These are phyloP conservation scores for Netelia melanura DNA, from an alignment of 2,888 invertebrate genomes.

Conservation along the genomic window DNA sequence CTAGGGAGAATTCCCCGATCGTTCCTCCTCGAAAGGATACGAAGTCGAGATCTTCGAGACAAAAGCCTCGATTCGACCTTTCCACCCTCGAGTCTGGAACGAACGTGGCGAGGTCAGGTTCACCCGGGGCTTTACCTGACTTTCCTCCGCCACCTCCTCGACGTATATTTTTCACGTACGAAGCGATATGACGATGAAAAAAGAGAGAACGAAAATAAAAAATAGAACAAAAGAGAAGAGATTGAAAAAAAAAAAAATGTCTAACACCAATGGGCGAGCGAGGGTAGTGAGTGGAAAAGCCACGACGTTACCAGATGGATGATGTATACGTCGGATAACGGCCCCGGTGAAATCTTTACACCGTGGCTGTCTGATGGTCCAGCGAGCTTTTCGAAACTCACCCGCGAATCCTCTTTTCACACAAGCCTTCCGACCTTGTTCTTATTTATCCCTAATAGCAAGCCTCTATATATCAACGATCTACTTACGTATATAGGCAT, in stretches of 20 bases:
- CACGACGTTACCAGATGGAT: not conserved
- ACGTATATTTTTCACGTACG: constrained; percentile 22
- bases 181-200: constrained; percentile 46
- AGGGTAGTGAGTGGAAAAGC: constrained; percentile 14
- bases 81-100: constrained; percentile 16
- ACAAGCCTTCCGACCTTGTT: constrained; percentile 50
- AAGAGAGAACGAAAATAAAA: constrained; percentile 63
- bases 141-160: constrained; percentile 31
- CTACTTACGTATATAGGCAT: not conserved
- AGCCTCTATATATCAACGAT: not conserved
- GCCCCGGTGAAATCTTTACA: constrained; percentile 30
- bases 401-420: constrained; percentile 24
- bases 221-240: constrained; percentile 57
- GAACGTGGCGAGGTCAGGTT: constrained; percentile 63
- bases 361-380: constrained; percentile 21
- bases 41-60: not conserved
- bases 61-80: constrained; percentile 49
- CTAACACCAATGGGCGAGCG: constrained; percentile 13
- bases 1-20: constrained; percentile 12
- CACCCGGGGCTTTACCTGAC: constrained; percentile 41
- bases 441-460: constrained; percentile 43
- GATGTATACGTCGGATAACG: constrained; percentile 37
- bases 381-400: constrained; percentile 28
- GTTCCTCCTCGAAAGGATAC: not conserved
- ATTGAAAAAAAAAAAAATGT: constrained; percentile 28